Evolutionary conservation across 2,113 vertebrate genomes (phyloP).

Genomic region (Oenanthe oenanthe): DNA sequence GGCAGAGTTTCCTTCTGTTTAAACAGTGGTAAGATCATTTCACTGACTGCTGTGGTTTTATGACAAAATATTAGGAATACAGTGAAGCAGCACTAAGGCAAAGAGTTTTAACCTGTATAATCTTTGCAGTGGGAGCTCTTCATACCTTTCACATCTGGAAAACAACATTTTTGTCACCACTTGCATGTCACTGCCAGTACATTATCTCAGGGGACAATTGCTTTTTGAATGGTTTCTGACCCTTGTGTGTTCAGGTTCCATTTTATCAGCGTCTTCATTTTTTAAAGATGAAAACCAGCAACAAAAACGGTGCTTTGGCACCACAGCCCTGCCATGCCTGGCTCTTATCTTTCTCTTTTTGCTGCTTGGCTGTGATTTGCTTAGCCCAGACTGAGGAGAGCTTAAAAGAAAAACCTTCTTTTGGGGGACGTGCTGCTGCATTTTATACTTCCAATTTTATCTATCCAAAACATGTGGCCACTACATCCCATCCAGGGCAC

Average conservation of each 20-base stretch:
- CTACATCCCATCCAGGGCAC: background rate
- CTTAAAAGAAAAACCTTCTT: background rate
- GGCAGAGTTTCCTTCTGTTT: background rate
- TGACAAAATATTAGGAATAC: background rate
- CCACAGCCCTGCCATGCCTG: background rate
- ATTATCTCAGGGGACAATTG: background rate
- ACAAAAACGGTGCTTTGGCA: background rate
- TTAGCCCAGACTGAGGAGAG: background rate
- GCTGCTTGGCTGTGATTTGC: background rate
- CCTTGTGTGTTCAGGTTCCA: background rate
- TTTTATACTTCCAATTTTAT: background rate
- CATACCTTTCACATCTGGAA: background rate
- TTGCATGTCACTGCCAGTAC: background rate
- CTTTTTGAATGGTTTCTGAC: background rate
- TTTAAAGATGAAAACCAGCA: background rate
- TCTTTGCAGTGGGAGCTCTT: background rate
- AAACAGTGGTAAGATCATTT: background rate
- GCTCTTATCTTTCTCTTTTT: background rate
- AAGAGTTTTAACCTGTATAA: background rate
- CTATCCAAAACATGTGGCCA: background rate
- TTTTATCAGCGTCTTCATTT: background rate
- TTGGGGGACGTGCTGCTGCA: background rate
- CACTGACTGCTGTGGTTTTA: background rate
- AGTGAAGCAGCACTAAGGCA: background rate
- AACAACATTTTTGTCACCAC: background rate